Evolutionary conservation across 2,113 vertebrate species (phyloP).

Genomic region (Sinosuthora webbiana): DNA sequence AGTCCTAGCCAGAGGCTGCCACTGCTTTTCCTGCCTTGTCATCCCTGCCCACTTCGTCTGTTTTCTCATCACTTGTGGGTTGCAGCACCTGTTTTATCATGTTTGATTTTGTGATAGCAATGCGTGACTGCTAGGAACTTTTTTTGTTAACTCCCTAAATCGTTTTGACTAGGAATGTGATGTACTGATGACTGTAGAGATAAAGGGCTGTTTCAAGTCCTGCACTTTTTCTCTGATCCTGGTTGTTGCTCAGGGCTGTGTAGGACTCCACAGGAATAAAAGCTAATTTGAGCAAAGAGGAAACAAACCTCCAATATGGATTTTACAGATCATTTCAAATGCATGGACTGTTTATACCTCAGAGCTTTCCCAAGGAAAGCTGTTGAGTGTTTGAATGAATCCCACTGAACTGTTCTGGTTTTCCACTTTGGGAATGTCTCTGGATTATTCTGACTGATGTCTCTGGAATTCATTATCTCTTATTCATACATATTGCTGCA

Average conservation of each 20-base stretch:
- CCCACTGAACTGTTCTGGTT: background rate
- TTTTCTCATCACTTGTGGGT: conserved; percentile 7
- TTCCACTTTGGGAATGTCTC: background rate
- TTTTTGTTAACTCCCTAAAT: background rate
- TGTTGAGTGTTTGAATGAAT: background rate
- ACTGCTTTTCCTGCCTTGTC: background rate
- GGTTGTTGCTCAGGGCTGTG: background rate
- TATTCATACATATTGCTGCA: background rate
- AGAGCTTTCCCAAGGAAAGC: background rate
- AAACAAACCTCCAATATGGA: background rate
- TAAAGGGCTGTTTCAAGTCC: conserved; percentile 28
- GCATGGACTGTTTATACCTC: background rate
- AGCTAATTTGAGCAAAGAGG: conserved; percentile 17
- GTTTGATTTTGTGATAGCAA: background rate
- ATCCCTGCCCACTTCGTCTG: conserved; percentile 21
- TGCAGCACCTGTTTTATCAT: conserved; percentile 15
- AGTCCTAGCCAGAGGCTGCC: background rate
- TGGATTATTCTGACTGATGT: conserved; percentile 15
- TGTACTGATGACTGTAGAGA: background rate
- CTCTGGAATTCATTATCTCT: background rate
- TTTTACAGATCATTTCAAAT: conserved; percentile 11
- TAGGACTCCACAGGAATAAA: background rate
- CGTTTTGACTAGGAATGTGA: background rate
- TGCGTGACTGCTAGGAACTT: background rate
- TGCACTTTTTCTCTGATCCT: conserved; percentile 4